Base-by-base conservation (phyloP, 2,113 vertebrate genomes). In the Kryptolebias marmoratus region DNA sequence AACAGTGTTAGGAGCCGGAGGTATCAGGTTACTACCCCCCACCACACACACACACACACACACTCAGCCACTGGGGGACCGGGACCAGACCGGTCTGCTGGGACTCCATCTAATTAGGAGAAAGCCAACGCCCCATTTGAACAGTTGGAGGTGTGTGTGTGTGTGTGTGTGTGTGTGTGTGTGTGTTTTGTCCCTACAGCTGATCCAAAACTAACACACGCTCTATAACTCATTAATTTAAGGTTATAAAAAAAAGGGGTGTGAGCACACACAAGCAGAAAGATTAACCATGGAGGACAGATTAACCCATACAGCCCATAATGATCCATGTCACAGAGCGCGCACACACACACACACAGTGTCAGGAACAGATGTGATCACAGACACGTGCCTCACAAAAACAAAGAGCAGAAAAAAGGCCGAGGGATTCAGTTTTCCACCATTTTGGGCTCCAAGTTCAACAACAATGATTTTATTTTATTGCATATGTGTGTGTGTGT, bases 261-360 rank as follows among this genome's bases (percentile, higher is more conserved):
- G 63, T n/a, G 32, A 42, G 16, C 28, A 18, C 44, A 16, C 44
- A 48, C 13, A 12, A 16, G 22, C 57, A 11, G 1, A n/a, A 32
- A 77, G 85, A 88, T 89, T 89, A 90, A 88, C 78, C 52, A 70
- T 58, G 65, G 58, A 28, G 53, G 57, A 64, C 85, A 86, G 81
- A 88, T 87, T 87, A 88, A 89, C 84, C 75, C 22, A 22, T 16
- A 42, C 50, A 72, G 58, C 53, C 69, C 64, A 80, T 60, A 82
- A 64, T 87, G 86, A 91, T 83, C 79, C 65, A 87, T 52, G 11
- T 36, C 11, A 47, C 2, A 5, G 15, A 27, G 15, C 12, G 22
- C 32, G 5, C 58, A 32, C 58, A 44, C 36, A 44, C 58, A 44
- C 22, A 45, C 55, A 57, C 64, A 56, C 68, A 31, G 30, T 15